Evolutionary conservation across 2,797 vertebrate genomes (phyloP).

Genomic region (Pitangus sulphuratus): DNA sequence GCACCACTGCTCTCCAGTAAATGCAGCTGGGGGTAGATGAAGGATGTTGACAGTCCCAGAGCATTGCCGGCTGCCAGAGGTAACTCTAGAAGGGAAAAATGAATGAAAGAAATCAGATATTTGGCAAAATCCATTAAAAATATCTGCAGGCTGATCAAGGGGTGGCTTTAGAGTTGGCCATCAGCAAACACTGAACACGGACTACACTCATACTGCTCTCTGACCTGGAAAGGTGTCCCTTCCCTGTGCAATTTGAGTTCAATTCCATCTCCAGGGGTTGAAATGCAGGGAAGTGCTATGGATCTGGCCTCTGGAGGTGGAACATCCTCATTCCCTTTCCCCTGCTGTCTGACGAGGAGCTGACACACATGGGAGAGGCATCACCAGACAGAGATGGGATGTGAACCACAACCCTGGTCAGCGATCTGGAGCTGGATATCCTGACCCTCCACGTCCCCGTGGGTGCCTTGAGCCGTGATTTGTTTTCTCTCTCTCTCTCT

Average conservation of each 20-base stretch:
- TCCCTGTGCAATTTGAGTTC: neutral
- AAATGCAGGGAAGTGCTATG: neutral
- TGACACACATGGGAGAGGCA: neutral
- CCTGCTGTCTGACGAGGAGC: neutral
- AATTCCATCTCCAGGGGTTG: neutral
- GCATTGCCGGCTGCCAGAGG: neutral
- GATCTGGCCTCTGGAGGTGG: neutral
- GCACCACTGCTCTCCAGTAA: rapidly evolving
- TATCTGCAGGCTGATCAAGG: neutral
- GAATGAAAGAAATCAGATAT: neutral
- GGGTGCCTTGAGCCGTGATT: neutral
- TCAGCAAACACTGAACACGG: neutral
- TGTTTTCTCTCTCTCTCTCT: no score
- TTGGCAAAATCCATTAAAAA: neutral
- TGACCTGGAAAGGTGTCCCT: neutral
- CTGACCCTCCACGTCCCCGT: neutral
- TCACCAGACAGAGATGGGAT: rapidly evolving
- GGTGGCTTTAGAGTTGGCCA: neutral
- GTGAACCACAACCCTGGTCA: rapidly evolving
- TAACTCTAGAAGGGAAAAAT: neutral
- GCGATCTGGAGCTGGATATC: rapidly evolving
- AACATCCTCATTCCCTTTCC: rapidly evolving
- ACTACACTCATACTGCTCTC: rapidly evolving
- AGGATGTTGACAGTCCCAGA: neutral
- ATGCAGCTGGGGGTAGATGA: neutral